A percentile compares a stretch with the other conserved stretches of the same genome.
Conservation (phyloP, 2,888 invertebrate species). For the Drosophila infuscata region DNA sequence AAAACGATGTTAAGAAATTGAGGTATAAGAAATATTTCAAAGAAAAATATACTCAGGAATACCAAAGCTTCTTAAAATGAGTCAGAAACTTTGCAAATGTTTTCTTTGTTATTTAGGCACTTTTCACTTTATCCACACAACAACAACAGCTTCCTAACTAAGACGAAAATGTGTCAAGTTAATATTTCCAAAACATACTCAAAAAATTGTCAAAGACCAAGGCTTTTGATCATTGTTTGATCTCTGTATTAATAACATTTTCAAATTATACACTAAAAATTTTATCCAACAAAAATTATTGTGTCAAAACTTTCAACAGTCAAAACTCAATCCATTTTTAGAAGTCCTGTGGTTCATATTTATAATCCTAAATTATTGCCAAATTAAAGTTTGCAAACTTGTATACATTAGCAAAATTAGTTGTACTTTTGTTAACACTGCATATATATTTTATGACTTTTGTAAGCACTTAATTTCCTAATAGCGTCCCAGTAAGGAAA, state of each 20-base stretch:
- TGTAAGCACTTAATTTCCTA: conserved; percentile 6
- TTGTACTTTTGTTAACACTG: conserved; percentile 1
- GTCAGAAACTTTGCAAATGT: not conserved
- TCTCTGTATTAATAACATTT: no score
- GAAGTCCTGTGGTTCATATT: not conserved
- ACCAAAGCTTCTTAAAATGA: not conserved
- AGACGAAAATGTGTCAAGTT: no score
- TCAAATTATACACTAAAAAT: no score
- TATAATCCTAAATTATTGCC: not conserved
- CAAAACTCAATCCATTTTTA: not conserved
- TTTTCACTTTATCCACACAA: no score
- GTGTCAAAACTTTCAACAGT: no score
- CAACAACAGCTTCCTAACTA: no score
- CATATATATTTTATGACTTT: conserved; percentile 42
- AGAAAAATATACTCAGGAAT: not conserved
- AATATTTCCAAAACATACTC: no score
- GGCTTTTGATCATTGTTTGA: not conserved
- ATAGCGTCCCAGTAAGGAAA: conserved; percentile 47
- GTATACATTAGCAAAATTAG: not conserved
- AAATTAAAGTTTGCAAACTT: not conserved
- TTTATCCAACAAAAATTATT: no score
- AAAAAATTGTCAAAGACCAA: not conserved
- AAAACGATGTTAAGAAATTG: not conserved
- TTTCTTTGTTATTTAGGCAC: not conserved
- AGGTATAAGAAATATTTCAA: not conserved